These are phyloP conservation scores for Peromyscus melanophrys DNA, from an alignment of 2,797 vertebrate species.

Conservation along the genomic window DNA sequence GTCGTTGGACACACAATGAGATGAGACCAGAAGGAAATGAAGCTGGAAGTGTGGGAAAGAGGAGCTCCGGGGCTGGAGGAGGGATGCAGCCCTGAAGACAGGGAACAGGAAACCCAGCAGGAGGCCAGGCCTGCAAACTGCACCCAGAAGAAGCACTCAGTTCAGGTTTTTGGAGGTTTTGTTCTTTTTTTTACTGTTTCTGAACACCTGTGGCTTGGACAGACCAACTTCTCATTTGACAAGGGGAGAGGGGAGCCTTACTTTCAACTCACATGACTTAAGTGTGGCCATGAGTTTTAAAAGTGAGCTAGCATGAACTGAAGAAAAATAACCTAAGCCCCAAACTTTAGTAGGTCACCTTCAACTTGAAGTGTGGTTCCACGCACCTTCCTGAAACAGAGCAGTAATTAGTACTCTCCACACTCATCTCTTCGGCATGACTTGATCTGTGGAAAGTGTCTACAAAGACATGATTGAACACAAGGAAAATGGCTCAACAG, in stretches of 20 bases:
- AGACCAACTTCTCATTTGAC: constrained; percentile 60
- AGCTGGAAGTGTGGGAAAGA: neutral
- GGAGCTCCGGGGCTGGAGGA: neutral
- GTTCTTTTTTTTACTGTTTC: constrained; percentile 55
- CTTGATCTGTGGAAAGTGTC: neutral
- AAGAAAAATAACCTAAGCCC: neutral
- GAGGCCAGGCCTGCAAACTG: neutral
- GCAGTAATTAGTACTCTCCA: constrained; percentile 17
- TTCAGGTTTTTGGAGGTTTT: neutral
- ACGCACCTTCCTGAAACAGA: constrained; percentile 53
- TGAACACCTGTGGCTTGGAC: constrained; percentile 59
- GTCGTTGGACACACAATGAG: neutral
- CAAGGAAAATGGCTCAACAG: neutral
- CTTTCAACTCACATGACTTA: constrained; percentile 57
- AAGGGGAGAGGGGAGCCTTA: neutral
- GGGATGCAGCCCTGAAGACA: neutral
- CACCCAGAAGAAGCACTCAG: neutral
- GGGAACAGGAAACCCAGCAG: neutral
- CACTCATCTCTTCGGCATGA: neutral
- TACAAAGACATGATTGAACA: constrained; percentile 20
- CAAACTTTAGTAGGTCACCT: constrained; percentile 45
- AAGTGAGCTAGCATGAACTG: neutral
- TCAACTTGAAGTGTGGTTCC: constrained; percentile 10
- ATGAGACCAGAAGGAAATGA: constrained; percentile 24
- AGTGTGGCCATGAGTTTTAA: constrained; percentile 48